Evolutionary conservation across 1,140 invertebrate species (phyloP).

Genomic region (Aphelenchoides besseyi): DNA sequence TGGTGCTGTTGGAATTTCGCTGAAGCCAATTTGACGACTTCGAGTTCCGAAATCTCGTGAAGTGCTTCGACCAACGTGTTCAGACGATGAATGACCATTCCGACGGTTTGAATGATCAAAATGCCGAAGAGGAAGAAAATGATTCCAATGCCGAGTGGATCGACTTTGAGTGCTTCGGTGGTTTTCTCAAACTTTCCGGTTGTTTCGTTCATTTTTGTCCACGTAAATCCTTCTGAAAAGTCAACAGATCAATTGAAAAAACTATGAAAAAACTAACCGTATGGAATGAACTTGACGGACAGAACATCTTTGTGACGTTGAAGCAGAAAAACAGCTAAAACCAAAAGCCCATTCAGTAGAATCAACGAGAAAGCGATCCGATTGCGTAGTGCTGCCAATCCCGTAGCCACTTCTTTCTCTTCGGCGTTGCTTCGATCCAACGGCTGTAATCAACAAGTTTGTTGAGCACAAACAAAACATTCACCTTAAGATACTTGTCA

Average conservation of each 20-base stretch:
- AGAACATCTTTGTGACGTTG: conserved; percentile 64
- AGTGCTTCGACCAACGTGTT: conserved; percentile 62
- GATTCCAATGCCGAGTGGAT: conserved; percentile 66
- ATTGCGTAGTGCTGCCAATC: conserved; percentile 65
- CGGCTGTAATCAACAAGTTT: conserved; percentile 36
- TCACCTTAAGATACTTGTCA: conserved; percentile 56
- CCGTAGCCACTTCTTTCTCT: conserved; percentile 61
- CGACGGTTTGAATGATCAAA: conserved; percentile 58
- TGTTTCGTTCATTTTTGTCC: conserved; percentile 60
- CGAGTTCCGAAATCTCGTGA: conserved; percentile 52
- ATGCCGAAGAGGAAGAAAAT: conserved; percentile 65
- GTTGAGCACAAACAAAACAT: background rate
- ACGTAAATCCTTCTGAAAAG: conserved; percentile 50
- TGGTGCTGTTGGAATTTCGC: conserved; percentile 36
- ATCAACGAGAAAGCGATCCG: conserved; percentile 67
- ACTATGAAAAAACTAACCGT: conserved; percentile 36
- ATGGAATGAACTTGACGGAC: conserved; percentile 51
- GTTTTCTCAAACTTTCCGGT: conserved; percentile 54
- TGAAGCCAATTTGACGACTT: conserved; percentile 22
- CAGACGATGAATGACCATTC: conserved; percentile 66
- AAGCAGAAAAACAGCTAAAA: conserved; percentile 65
- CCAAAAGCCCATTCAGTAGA: conserved; percentile 67
- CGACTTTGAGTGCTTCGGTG: conserved; percentile 59
- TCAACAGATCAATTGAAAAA: background rate
- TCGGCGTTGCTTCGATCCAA: conserved; percentile 32